phyloP scores from a whole-genome alignment of 1,140 invertebrate species.

The Daktulosphaira vitifoliae region DNA sequence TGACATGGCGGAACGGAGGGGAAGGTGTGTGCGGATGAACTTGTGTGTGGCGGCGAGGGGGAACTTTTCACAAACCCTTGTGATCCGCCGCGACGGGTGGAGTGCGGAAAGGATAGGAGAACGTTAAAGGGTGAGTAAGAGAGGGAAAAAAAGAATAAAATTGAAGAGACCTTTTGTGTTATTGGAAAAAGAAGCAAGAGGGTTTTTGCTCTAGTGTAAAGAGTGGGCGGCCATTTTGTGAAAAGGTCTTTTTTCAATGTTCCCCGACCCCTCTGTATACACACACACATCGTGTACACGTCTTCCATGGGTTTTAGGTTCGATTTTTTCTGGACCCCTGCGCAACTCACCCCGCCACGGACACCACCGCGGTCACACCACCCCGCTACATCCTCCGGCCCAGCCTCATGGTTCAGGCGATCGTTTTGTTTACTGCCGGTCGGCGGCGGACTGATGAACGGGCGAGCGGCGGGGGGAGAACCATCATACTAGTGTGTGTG shows the following conservation, averaged over 20 bases:
- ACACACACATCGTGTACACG: constrained; percentile 23
- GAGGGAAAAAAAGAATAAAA: constrained; percentile 33
- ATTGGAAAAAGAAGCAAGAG: constrained; percentile 37
- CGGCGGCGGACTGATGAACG: no score
- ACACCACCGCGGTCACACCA: not conserved
- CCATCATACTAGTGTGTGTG: constrained; percentile 14
- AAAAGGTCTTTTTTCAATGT: constrained; percentile 37
- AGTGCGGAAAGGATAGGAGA: not conserved
- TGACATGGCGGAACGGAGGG: constrained; percentile 27
- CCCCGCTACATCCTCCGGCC: not conserved
- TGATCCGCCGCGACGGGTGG: constrained; percentile 12
- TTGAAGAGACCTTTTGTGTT: constrained; percentile 38
- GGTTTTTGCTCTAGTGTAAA: constrained; percentile 34
- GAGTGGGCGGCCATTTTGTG: constrained; percentile 37
- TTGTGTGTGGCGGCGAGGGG: not conserved
- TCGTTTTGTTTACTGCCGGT: constrained; percentile 26
- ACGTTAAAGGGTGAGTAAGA: not conserved
- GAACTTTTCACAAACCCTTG: constrained; percentile 31
- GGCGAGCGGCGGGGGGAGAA: constrained; percentile 3
- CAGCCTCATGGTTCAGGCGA: not conserved
- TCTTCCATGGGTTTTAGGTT: constrained; percentile 33
- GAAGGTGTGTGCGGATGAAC: not conserved
- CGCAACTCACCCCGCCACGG: constrained; percentile 5
- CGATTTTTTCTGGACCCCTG: constrained; percentile 35
- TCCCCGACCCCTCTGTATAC: constrained; percentile 8